Base-by-base conservation (phyloP, 2,888 invertebrate genomes). In the Xestia sexstrigata region DNA sequence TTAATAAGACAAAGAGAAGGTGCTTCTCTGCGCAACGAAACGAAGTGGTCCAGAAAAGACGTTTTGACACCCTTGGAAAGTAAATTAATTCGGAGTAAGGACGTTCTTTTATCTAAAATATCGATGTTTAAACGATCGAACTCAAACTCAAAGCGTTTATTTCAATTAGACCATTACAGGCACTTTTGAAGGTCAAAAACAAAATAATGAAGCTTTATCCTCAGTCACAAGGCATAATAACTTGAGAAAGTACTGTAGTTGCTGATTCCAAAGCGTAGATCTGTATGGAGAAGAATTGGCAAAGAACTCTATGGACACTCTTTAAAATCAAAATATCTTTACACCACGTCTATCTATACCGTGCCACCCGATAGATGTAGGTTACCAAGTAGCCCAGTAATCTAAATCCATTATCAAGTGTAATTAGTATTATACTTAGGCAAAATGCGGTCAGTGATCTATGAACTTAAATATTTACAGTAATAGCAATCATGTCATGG, bases 71-170 rank as follows among this genome's bases (percentile, higher is more conserved):
- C 47, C 52, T 65, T 58, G 42, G 39, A 74, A 60, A 76, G 42
- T 68, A 74, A 78, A 82, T 86, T 73, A 79, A 73, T 75, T 79
- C 39, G 26, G 7, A 8, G 2, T 63, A 76, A 70, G 15, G 74
- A 72, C 1, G 78, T 30, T 15, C 42, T 2, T n/a, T 9, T n/a
- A 55, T 26, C 26, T n/a, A 35, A 45, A 58, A 11, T 55, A 66
- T 79, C 84, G 84, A 81, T 17, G 62, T 62, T 62, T 62, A 9
- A 20, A 42, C 9, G 9, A 42, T 42, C 11, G 20, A 30, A 60
- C 0, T 42, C 1, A 11, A 42, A 42, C 42, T 42, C 35, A 6
- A 35, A 35, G 35, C 35, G 35, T 35, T 35, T 42, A 42, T 42
- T 9, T 42, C 42, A 42, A 11, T 42, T 42, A 42, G 42, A 42